These are phyloP conservation scores for Mormyrus lacerda DNA, from an alignment of 2,113 vertebrate genomes.

Conservation along the genomic window DNA sequence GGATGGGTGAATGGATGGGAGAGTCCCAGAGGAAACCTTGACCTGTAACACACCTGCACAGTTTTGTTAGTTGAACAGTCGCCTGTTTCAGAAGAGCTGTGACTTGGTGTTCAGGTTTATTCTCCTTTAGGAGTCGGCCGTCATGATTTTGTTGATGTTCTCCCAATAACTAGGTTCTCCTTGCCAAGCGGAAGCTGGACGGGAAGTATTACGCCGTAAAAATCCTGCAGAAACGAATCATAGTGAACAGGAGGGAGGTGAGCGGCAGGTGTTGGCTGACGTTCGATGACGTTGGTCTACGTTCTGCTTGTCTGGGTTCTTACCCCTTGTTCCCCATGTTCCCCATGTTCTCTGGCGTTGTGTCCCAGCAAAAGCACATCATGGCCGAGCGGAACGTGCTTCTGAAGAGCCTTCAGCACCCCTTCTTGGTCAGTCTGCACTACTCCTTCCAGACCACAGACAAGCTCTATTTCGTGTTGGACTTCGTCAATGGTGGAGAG, in stretches of 20 bases:
- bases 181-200: constrained; percentile 86
- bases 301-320: not conserved
- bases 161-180: constrained; percentile 75
- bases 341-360: not conserved
- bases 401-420: constrained; percentile 95
- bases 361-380: constrained; percentile 91
- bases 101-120: not conserved
- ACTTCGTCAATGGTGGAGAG: constrained; percentile 98
- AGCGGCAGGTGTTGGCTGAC: not conserved
- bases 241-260: constrained; percentile 97
- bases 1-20: not conserved
- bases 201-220: constrained; percentile 92
- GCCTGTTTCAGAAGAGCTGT: not conserved
- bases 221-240: constrained; percentile 90
- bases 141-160: not conserved
- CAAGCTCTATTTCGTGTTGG: constrained; percentile 97
- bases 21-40: not conserved
- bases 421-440: constrained; percentile 92
- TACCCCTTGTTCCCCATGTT: too few relatives aligned
- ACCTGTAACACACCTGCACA: not conserved
- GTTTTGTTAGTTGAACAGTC: not conserved
- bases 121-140: not conserved
- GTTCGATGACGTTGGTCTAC: not conserved
- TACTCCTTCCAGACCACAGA: constrained; percentile 96
- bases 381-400: constrained; percentile 98